Evolutionary conservation across 2,888 invertebrate genomes (phyloP), one percentile per base, ranked within the genome.

Genomic region (Melanostoma scalare): DNA sequence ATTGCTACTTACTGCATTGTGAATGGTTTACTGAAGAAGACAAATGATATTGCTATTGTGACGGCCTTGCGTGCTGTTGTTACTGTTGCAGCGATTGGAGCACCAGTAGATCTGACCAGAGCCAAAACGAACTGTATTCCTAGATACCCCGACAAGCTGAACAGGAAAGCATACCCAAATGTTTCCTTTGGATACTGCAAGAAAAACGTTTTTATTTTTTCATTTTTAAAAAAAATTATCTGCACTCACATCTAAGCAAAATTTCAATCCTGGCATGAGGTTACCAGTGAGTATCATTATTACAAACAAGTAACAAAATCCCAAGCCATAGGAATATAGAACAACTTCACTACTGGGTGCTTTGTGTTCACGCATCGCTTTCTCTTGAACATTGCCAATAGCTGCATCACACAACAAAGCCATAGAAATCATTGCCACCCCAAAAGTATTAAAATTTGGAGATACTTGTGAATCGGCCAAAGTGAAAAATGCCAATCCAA

Each of bases 321-420:
- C 99, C 86, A 99, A 94, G 0, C 95, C 94, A 90, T 98, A 99
- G 0, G 98, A 98, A 89, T 97, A 98, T 68, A 97, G 93, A 0
- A 97, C 98, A 58, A 99, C 95, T 93, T 99, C 98, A 85, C 96
- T 95, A 90, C 97, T 98, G 0, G 95, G 93, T 0, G 97, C 97
- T 84, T 94, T 94, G 89, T 95, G 93, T 81, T 94, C 94, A 88
- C 96, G 96, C 96, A 99, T 97, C 0, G 96, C 95, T 89, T 98
- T 98, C 90, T 99, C 99, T 91, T 99, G 99, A 0, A 98, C 96
- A 92, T 99, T 99, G 30, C 99, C 99, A 86, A 99, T 98, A 6
- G 96, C 94, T 0, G 99, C 99, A 92, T 99, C 99, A 88, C 98
- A 98, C 3, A 98, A 91, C 63, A 99, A 91, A 0, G 99, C 99